A percentile compares a stretch with the other conserved stretches of the same genome.
Conservation (phyloP, 2,888 invertebrate genomes). For the Leucophenga montana region DNA sequence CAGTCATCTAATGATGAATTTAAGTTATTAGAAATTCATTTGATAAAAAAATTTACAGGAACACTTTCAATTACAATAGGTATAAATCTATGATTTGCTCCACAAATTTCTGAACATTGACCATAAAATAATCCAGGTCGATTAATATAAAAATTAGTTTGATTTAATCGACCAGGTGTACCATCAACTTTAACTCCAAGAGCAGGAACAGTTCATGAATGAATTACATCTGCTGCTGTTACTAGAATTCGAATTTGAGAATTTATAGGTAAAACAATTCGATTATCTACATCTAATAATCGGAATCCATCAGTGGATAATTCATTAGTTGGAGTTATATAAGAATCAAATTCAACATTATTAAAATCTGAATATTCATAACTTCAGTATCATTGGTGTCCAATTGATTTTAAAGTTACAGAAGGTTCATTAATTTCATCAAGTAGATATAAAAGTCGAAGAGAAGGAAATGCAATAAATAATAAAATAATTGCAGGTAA, state of each 20-base stretch:
- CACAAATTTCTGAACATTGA: slow-evolving; percentile 89
- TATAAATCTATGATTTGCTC: slow-evolving; percentile 86
- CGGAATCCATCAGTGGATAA: slow-evolving; percentile 74
- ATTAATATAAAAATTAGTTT: slow-evolving; percentile 78
- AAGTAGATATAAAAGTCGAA: slow-evolving; percentile 77
- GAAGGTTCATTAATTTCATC: slow-evolving; percentile 78
- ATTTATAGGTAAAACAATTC: slow-evolving; percentile 76
- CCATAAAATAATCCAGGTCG: slow-evolving; percentile 81
- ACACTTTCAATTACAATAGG: slow-evolving; percentile 81
- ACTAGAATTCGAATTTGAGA: too few relatives aligned
- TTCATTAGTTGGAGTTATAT: slow-evolving; percentile 75
- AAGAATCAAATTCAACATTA: slow-evolving; percentile 78
- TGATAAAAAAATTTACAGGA: slow-evolving; percentile 75
- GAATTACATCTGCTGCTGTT: slow-evolving; percentile 79
- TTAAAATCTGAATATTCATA: slow-evolving; percentile 80
- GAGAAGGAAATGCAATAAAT: slow-evolving; percentile 78
- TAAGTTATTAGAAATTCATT: slow-evolving; percentile 75
- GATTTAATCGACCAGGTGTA: slow-evolving; percentile 79
- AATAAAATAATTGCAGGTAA: slow-evolving; percentile 77
- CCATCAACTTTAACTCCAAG: slow-evolving; percentile 80
- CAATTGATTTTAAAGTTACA: slow-evolving; percentile 78
- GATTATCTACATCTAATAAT: slow-evolving; percentile 79
- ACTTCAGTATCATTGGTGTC: slow-evolving; percentile 80
- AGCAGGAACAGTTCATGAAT: slow-evolving; percentile 79
- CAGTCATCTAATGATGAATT: too few relatives aligned